A percentile compares a stretch with the other conserved stretches of the same genome.
Conservation (phyloP, 2,888 invertebrate genomes). For the Lissocephala sabroskyi region DNA sequence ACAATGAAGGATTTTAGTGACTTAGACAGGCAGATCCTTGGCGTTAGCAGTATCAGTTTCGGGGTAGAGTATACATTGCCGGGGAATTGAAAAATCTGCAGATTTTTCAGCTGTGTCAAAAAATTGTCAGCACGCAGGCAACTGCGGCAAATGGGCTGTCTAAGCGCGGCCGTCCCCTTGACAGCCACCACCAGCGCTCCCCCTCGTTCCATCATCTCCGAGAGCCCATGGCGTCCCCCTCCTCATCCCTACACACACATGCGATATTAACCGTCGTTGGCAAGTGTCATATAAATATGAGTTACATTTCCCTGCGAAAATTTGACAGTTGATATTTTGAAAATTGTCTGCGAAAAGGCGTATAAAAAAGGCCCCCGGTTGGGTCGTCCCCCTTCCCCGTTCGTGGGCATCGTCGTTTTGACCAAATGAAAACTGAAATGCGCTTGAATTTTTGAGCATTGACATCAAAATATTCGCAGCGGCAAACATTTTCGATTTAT, state of each 20-base stretch:
- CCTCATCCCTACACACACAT: neutral
- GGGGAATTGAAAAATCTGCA: slow-evolving; percentile 36
- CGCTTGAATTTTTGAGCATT: slow-evolving; percentile 38
- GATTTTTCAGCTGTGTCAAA: slow-evolving; percentile 66
- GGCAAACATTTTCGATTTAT: slow-evolving; percentile 64
- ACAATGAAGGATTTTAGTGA: no score
- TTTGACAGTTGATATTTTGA: slow-evolving; percentile 69
- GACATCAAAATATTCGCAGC: slow-evolving; percentile 40
- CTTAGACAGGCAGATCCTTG: no score
- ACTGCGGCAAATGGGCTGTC: slow-evolving; percentile 43
- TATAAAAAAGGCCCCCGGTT: no score
- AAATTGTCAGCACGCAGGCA: slow-evolving; percentile 52
- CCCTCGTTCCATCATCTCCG: neutral
- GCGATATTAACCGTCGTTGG: slow-evolving; percentile 1
- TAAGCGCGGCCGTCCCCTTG: slow-evolving; percentile 14
- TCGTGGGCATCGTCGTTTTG: no score
- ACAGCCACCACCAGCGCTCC: slow-evolving; percentile 10
- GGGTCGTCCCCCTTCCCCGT: no score
- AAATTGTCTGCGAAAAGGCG: slow-evolving; percentile 33
- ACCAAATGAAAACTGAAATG: slow-evolving; percentile 25
- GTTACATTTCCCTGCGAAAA: slow-evolving; percentile 62
- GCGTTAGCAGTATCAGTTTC: no score
- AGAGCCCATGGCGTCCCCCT: neutral
- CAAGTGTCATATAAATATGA: slow-evolving; percentile 53
- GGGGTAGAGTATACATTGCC: no score